Percentiles rank a stretch among this genome's conserved stretches.
Evolutionary conservation across 2,888 invertebrate genomes (phyloP).

Genomic region (Micoletzkya japonica): DNA sequence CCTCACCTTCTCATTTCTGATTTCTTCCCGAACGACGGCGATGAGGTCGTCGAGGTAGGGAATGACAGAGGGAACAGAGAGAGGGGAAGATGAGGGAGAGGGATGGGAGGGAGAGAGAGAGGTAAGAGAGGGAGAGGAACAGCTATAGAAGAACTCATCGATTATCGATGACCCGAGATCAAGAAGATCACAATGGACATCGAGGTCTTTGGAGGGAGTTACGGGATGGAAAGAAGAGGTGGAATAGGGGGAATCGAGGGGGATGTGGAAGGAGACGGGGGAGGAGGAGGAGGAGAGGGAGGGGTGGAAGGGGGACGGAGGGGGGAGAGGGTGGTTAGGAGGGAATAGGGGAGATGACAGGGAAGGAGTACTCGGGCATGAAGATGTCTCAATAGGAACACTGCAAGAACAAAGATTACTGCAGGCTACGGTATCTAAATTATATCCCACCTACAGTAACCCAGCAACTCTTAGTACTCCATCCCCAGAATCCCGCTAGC

Average conservation of each 20-base stretch:
- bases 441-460: too few species aligned
- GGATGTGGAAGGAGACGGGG: slow-evolving; percentile 10
- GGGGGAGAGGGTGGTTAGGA: too few species aligned
- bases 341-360: slow-evolving; percentile 3
- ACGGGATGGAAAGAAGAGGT: slow-evolving; percentile 30
- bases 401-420: too few species aligned
- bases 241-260: background rate
- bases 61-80: slow-evolving; percentile 14
- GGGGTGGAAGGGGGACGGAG: background rate
- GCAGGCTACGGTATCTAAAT: too few species aligned
- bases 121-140: background rate
- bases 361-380: background rate
- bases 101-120: slow-evolving; percentile 7
- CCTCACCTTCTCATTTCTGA: too few species aligned
- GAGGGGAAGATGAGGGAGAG: slow-evolving; percentile 6
- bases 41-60: slow-evolving; percentile 1
- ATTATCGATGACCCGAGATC: background rate
- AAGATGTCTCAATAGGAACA: too few species aligned
- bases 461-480: too few species aligned
- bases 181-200: slow-evolving; percentile 26
- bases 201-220: too few species aligned
- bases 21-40: too few species aligned
- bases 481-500: too few species aligned
- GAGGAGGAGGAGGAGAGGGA: slow-evolving; percentile 3
- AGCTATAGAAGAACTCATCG: background rate